Conservation (phyloP, 2,888 invertebrate species). For the Hofmannophila pseudospretella region DNA sequence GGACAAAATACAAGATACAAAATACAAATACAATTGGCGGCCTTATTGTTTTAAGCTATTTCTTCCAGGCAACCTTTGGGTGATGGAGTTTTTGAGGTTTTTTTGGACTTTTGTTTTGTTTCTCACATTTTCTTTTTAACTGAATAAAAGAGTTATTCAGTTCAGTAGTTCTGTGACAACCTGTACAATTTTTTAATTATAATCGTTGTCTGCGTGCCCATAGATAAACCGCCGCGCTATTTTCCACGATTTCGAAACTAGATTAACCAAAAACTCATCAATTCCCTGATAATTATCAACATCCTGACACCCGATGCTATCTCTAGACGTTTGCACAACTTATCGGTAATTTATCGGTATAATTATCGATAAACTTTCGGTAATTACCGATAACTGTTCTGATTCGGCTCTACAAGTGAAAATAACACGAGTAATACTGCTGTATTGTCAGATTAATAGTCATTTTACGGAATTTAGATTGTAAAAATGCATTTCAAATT, state of each 20-base stretch:
- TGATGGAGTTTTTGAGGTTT: too few relatives aligned
- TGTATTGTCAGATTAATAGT: constrained; percentile 32
- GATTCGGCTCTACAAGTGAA: constrained; percentile 7
- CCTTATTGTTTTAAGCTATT: too few relatives aligned
- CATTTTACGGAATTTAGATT: constrained; percentile 24
- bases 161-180: too few relatives aligned
- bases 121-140: too few relatives aligned
- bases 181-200: too few relatives aligned
- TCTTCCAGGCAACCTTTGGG: too few relatives aligned
- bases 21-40: too few relatives aligned
- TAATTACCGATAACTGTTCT: constrained; percentile 20
- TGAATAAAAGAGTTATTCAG: too few relatives aligned
- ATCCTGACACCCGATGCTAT: constrained; percentile 22
- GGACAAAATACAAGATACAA: too few relatives aligned
- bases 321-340: constrained; percentile 16
- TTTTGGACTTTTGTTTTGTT: too few relatives aligned
- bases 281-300: constrained; percentile 20
- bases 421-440: constrained; percentile 30
- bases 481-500: background rate
- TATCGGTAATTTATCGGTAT: constrained; percentile 9
- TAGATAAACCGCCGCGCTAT: background rate
- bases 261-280: constrained; percentile 24
- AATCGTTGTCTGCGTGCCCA: too few relatives aligned
- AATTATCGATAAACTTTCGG: constrained; percentile 14
- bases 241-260: constrained; percentile 6